Evolutionary conservation across 2,113 vertebrate genomes (phyloP), one percentile per base, ranked within the genome.

Genomic region (Oncorhynchus tshawytscha): DNA sequence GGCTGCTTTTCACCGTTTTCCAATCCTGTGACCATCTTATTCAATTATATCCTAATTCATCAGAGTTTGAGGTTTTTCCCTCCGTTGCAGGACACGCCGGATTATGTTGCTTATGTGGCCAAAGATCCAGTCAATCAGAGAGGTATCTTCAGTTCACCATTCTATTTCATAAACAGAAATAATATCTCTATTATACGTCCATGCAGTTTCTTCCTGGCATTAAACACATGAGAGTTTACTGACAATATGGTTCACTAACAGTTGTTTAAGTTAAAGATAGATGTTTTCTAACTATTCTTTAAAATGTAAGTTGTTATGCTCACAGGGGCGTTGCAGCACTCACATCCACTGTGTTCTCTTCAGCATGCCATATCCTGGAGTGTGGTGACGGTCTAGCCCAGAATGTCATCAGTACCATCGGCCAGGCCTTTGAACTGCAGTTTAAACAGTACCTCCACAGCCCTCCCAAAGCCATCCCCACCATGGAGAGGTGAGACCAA

Each of bases 401-500:
- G 91, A 95, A 91, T 0, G 94, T 99, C 86, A 99, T 99, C 95
- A 96, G 94, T 79, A 99, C 97, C 0, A 96, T 99, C 45, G 97
- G 97, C 65, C 98, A 99, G 81, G 97, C 98, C 80, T 99, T 99
- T 0, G 98, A 99, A 91, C 92, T 99, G 78, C 96, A 98, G 85
- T 99, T 99, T 91, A 99, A 97, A 81, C 97, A 99, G 87, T 97
- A 98, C 77, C 93, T 99, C 2, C 96, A 99, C 91, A 98, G 96
- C 78, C 96, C 98, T 4, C 95, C 97, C 67, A 95, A 95, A 89
- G 93, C 88, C 72, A 92, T 91, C 54, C 81, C 88, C 5, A 92
- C 92, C 7, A 75, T 85, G 0, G 95, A 95, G 70, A 94, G 94
- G 95, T 94, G 84, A 78, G 9, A 45, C 85, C 39, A 45, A 45